These are phyloP conservation scores for Actinopyga echinites DNA, from an alignment of 53 echinoderm and acorn worm species.

Conservation along the genomic window DNA sequence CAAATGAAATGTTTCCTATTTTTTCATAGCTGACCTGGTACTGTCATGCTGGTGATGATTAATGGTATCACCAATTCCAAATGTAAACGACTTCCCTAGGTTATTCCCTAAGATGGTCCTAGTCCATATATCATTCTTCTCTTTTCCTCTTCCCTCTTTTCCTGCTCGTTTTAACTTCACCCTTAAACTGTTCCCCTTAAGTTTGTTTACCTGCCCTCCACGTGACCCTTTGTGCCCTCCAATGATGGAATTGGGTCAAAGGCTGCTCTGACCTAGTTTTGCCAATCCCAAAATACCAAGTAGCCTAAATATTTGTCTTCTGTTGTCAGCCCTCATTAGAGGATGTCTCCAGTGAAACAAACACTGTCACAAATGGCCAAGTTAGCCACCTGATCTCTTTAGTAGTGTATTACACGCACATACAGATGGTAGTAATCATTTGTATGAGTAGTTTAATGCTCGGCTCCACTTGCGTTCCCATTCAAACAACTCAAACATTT, in stretches of 20 bases:
- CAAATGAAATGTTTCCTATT: conserved; percentile 47
- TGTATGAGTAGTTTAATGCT: no score
- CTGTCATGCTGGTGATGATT: conserved; percentile 36
- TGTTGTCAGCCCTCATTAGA: conserved; percentile 35
- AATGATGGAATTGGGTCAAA: conserved; percentile 42
- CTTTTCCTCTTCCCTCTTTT: background rate
- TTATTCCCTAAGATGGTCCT: background rate
- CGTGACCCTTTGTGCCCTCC: conserved; percentile 39
- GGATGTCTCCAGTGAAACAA: conserved; percentile 16
- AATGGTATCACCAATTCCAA: conserved; percentile 26
- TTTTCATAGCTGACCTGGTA: conserved; percentile 45
- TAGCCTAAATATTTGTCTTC: conserved; percentile 46
- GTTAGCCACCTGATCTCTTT: conserved; percentile 16
- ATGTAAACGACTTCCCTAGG: background rate
- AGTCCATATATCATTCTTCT: conserved; percentile 20
- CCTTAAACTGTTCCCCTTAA: background rate
- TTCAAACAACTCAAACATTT: no score
- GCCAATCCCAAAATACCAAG: conserved; percentile 31
- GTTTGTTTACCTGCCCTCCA: conserved; percentile 31
- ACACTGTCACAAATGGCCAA: conserved; percentile 21
- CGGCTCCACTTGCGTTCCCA: no score
- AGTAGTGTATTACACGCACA: no score
- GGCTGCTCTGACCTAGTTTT: conserved; percentile 47
- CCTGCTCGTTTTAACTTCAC: background rate
- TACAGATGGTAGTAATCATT: no score